These are phyloP conservation scores for Idaea biselata DNA, from an alignment of 2,888 invertebrate species.

Conservation along the genomic window DNA sequence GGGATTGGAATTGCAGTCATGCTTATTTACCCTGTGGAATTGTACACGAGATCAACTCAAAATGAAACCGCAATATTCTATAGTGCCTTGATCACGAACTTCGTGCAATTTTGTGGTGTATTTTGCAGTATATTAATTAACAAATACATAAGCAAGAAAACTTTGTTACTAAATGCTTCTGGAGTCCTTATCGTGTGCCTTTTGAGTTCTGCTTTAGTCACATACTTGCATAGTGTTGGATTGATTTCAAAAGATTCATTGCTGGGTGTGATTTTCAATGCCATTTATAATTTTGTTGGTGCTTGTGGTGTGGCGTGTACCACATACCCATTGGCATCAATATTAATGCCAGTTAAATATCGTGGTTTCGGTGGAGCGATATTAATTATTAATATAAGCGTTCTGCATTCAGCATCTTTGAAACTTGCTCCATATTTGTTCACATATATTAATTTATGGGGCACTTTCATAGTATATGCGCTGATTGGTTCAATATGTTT, in stretches of 20 bases:
- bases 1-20: conserved; percentile 15
- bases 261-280: conserved; percentile 15
- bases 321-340: conserved; percentile 17
- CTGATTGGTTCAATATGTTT: conserved; percentile 15
- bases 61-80: conserved; percentile 12
- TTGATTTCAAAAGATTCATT: conserved; percentile 16
- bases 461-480: conserved; percentile 20
- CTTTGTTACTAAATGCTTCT: conserved; percentile 7
- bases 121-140: conserved; percentile 7
- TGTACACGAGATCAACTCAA: conserved; percentile 11
- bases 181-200: conserved; percentile 4
- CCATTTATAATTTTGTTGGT: conserved; percentile 13
- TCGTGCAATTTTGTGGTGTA: conserved; percentile 8
- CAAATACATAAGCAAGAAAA: conserved; percentile 12
- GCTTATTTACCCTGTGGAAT: conserved; percentile 13
- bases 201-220: conserved; percentile 6
- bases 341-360: conserved; percentile 26
- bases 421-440: conserved; percentile 23
- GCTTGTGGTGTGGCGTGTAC: conserved; percentile 16
- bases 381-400: conserved; percentile 18
- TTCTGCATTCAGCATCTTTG: conserved; percentile 17
- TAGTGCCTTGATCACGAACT: conserved; percentile 13
- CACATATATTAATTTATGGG: conserved; percentile 15
- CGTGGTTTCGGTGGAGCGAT: conserved; percentile 21
- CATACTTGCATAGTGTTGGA: conserved; percentile 14